phyloP scores from a whole-genome alignment of 1,140 invertebrate genomes.

The Drosophila repleta region DNA sequence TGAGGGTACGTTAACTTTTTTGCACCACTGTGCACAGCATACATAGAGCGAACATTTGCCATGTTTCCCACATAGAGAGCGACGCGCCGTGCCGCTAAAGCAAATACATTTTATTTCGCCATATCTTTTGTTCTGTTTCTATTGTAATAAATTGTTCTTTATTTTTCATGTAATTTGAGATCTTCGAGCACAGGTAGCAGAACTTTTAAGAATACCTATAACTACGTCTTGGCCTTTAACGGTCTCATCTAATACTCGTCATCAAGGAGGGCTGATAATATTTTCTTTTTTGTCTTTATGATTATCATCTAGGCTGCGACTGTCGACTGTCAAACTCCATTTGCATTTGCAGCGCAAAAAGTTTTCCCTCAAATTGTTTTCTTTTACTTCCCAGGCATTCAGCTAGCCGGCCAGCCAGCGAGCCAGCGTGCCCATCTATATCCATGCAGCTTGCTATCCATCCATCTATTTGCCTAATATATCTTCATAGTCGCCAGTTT shows the following conservation, averaged over 20 bases:
- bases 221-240: slow-evolving; percentile 7
- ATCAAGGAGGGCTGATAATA: slow-evolving; percentile 62
- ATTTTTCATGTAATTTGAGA: slow-evolving; percentile 66
- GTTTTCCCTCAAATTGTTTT: slow-evolving; percentile 72
- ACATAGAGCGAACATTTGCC: slow-evolving; percentile 63
- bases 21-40: slow-evolving; percentile 49
- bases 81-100: not conserved
- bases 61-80: slow-evolving; percentile 56
- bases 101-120: slow-evolving; percentile 63
- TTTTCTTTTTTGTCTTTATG: slow-evolving; percentile 55
- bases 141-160: slow-evolving; percentile 69
- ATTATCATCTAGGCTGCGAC: slow-evolving; percentile 55
- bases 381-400: slow-evolving; percentile 22
- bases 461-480: slow-evolving; percentile 82
- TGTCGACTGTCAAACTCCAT: slow-evolving; percentile 70
- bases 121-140: slow-evolving; percentile 71
- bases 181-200: slow-evolving; percentile 20
- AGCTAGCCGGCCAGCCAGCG: not conserved
- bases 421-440: slow-evolving; percentile 23
- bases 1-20: slow-evolving; percentile 59
- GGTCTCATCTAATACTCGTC: slow-evolving; percentile 62
- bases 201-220: not conserved
- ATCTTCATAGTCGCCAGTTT: slow-evolving; percentile 82
- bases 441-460: slow-evolving; percentile 32
- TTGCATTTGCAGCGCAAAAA: slow-evolving; percentile 73